These are phyloP conservation scores for Pherbina coryleti DNA, from an alignment of 2,888 invertebrate genomes.

Conservation along the genomic window DNA sequence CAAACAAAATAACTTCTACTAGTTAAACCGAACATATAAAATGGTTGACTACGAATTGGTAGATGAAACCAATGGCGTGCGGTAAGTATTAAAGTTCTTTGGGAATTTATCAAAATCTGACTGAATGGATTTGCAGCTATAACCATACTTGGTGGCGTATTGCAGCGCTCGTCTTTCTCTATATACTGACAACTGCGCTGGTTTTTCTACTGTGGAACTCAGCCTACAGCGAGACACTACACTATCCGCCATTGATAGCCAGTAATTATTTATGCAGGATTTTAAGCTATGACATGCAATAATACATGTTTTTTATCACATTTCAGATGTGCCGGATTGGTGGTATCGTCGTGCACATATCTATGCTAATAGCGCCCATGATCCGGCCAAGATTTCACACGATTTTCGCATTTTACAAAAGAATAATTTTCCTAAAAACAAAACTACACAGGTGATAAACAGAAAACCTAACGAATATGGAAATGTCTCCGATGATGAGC, in stretches of 20 bases:
- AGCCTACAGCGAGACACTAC: constrained; percentile 54
- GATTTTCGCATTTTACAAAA: constrained; percentile 52
- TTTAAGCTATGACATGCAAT: background rate
- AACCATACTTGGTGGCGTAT: constrained; percentile 53
- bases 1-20: background rate
- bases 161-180: constrained; percentile 49
- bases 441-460: background rate
- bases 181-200: constrained; percentile 53
- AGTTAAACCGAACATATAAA: constrained; percentile 5
- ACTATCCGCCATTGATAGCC: constrained; percentile 56
- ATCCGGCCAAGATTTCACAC: constrained; percentile 51
- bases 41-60: constrained; percentile 51
- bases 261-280: constrained; percentile 46
- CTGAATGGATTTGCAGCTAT: constrained; percentile 43
- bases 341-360: constrained; percentile 56
- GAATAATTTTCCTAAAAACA: constrained; percentile 44
- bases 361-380: constrained; percentile 53
- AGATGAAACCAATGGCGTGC: constrained; percentile 53
- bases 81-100: constrained; percentile 37
- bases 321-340: constrained; percentile 56
- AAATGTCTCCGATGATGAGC: background rate
- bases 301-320: background rate
- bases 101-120: background rate
- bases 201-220: constrained; percentile 59
- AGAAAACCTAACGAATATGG: background rate